Conservation (phyloP, 2,113 vertebrate species). For the Myotis davidii region DNA sequence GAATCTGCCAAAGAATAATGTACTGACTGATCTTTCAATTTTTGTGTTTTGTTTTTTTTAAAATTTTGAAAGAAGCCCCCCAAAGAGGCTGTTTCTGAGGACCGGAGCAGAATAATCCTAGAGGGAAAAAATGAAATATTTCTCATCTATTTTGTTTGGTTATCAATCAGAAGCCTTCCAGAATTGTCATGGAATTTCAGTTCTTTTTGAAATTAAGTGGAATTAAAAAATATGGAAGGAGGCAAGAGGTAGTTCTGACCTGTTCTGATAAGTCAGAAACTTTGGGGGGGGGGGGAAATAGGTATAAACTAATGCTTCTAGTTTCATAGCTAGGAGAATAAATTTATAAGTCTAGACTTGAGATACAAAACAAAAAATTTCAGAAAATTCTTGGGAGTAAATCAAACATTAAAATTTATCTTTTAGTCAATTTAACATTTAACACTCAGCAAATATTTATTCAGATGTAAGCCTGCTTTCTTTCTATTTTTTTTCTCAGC, state of each 20-base stretch:
- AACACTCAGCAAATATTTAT: background rate
- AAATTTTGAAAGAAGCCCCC: background rate
- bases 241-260: background rate
- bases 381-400: conserved; percentile 10
- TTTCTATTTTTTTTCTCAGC: conserved; percentile 29
- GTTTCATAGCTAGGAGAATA: conserved; percentile 15
- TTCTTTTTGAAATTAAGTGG: conserved; percentile 41
- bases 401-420: background rate
- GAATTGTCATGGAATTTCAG: background rate
- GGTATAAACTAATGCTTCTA: background rate
- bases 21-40: background rate
- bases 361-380: conserved; percentile 20
- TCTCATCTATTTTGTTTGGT: background rate
- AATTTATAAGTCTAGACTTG: background rate
- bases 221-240: conserved; percentile 28
- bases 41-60: background rate
- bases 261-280: conserved; percentile 4
- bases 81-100: background rate
- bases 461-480: background rate
- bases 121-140: background rate
- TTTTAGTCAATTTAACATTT: conserved; percentile 6
- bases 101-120: background rate
- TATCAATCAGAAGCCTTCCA: conserved; percentile 10
- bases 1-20: background rate
- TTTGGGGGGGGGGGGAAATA: background rate